Evolutionary conservation across 2,888 invertebrate species (phyloP).

Genomic region (Cyaniris semiargus): DNA sequence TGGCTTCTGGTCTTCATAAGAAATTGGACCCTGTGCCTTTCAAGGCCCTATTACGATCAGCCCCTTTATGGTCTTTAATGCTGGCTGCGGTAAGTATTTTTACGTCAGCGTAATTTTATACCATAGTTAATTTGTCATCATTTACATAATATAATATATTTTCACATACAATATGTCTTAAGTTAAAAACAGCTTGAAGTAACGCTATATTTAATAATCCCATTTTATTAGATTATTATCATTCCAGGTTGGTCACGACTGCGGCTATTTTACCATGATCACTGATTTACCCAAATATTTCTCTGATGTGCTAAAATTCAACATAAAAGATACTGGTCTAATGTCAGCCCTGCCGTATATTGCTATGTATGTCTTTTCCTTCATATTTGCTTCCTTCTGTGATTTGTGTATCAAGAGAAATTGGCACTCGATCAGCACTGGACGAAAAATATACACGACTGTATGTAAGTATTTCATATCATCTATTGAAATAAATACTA

Average conservation of each 20-base stretch:
- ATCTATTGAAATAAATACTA: no score
- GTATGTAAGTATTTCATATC: constrained; percentile 73
- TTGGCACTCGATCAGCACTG: constrained; percentile 78
- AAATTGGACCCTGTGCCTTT: constrained; percentile 84
- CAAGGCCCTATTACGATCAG: constrained; percentile 82
- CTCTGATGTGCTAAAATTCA: constrained; percentile 82
- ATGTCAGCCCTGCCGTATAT: constrained; percentile 84
- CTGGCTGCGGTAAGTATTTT: constrained; percentile 81
- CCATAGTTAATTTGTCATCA: background rate
- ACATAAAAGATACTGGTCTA: constrained; percentile 82
- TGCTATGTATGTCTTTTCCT: constrained; percentile 82
- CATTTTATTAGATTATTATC: background rate
- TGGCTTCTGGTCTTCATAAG: constrained; percentile 74
- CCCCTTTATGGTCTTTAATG: constrained; percentile 85
- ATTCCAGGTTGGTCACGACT: constrained; percentile 82
- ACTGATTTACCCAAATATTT: constrained; percentile 85
- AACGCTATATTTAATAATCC: background rate
- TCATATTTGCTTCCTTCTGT: constrained; percentile 82
- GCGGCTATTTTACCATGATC: constrained; percentile 85
- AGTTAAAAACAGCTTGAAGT: no score
- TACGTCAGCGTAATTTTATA: background rate
- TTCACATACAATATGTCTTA: background rate
- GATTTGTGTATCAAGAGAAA: constrained; percentile 83
- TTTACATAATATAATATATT: background rate
- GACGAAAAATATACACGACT: constrained; percentile 84